Conservation (phyloP, 2,888 invertebrate species). For the Drosophila borealis region DNA sequence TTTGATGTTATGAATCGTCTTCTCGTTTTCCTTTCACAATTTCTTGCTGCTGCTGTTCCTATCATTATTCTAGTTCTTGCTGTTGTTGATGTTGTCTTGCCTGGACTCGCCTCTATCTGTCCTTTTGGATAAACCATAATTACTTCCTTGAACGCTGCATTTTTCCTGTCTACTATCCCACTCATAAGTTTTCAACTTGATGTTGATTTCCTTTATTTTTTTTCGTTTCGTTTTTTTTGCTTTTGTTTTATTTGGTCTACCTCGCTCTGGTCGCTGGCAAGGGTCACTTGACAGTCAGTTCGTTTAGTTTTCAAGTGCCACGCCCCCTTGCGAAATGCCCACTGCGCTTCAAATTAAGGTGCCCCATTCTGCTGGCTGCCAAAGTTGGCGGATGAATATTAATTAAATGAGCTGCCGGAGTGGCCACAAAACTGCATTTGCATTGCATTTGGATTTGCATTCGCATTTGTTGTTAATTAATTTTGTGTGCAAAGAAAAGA, state of each 20-base stretch:
- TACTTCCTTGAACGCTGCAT: conserved; percentile 82
- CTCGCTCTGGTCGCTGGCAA: conserved; percentile 49
- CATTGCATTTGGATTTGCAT: conserved; percentile 53
- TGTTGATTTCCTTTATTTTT: conserved; percentile 33
- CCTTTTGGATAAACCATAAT: conserved; percentile 81
- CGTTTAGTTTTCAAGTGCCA: conserved; percentile 61
- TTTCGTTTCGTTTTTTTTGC: conserved; percentile 27
- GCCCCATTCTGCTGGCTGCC: conserved; percentile 11
- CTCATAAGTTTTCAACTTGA: conserved; percentile 36
- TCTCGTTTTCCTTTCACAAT: conserved; percentile 24
- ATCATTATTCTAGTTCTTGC: conserved; percentile 2
- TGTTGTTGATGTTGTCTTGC: conserved; percentile 14
- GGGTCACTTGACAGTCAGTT: conserved; percentile 57
- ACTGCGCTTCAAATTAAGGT: conserved; percentile 12
- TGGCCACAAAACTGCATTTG: conserved; percentile 66
- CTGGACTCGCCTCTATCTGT: conserved; percentile 35
- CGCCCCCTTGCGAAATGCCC: conserved; percentile 20
- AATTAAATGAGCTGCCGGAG: conserved; percentile 75
- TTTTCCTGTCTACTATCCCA: conserved; percentile 45
- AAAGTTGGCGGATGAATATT: conserved; percentile 72
- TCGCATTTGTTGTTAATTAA: conserved; percentile 72
- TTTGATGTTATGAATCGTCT: conserved; percentile 58
- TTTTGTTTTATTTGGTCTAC: conserved; percentile 30
- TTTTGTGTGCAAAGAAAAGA: conserved; percentile 53
- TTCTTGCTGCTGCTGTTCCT: conserved; percentile 11